Base-by-base conservation (phyloP, 2,888 invertebrate species). In the Lithophane ornitopus region DNA sequence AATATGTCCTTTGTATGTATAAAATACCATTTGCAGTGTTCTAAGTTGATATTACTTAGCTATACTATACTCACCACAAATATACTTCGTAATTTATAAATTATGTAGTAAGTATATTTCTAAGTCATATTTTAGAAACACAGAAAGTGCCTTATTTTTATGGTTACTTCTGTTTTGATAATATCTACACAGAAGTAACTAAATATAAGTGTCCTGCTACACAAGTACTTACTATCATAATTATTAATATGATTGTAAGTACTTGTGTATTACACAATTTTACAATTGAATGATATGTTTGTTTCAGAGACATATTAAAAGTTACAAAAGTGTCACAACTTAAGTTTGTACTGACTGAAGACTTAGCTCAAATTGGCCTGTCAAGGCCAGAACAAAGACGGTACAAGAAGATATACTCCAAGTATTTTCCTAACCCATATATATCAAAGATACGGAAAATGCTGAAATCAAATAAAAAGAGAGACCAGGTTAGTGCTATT, bases 341-440 rank as follows among this genome's bases (percentile, higher is more conserved):
- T 66, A 99, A 99, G 95, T 99, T 99, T 97, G 99, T 99, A 67
- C 98, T 98, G 58, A 99, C 98, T 90, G 98, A 99, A 90, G 99
- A 99, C 94, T 97, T 99, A 81, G 97, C 97, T 73, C 98, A 98
- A 88, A 98, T 99, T 90, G 99, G 99, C 26, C 98, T 99, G 97
- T 98, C 99, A 26, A 98, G 98, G 90, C 99, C 99, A 44, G 99
- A 99, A 96, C 99, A 99, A 96, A 97, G 99, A 79, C 97, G 99
- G 76, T 97, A 99, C 85, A 98, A 99, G 91, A 99, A 99, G 95
- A 98, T 98, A 92, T 99, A 99, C 93, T 98, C 98, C 82, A 99
- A 98, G 94, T 98, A 99, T 94, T 99, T 98, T 92, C 99, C 99
- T 0, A 99, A 99, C 92, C 99, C 99, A 86, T 99, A 99, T 92